Evolutionary conservation across 2,888 invertebrate genomes (phyloP), one percentile per base, ranked within the genome.

Genomic region (Odontomyia ornata): DNA sequence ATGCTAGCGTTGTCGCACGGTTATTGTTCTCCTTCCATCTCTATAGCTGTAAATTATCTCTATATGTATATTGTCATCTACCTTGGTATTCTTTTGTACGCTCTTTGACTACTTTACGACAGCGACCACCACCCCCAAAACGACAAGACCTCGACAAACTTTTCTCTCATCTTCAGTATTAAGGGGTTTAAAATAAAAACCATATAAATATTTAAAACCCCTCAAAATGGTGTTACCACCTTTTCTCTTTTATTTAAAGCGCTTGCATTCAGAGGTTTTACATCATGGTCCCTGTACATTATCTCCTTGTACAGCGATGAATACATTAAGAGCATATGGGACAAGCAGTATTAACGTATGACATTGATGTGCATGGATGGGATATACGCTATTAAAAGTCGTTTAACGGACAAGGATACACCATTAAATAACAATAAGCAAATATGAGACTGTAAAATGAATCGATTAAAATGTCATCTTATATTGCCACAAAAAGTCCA

Each of bases 141-240:
- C 65, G 7, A 47, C 25, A 11, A 30, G 47, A 47, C 11, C 47
- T 69, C 5, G 69, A 43, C 43, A 79, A 77, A 77, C 65, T 77
- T 72, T 75, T 30, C 77, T 77, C 77, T 80, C 77, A 78, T 79
- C 77, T 76, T 9, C 76, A 77, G 76, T 75, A 80, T 78, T 80
- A 80, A 80, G 80, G 80, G 79, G 79, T 80, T 81, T 80, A 81
- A 81, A 81, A 81, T 80, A 80, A 80, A 81, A 80, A 80, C 79
- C 78, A 60, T 52, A 78, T 79, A 79, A 82, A 83, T 82, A 82
- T 82, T 82, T 83, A 81, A 83, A 64, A 47, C 64, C 64, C 75
- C 75, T 75, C 9, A 27, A 43, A 64, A 75, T 75, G 57, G 57
- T 73, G 60, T 60, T 73, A 52, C 75, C 62, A 64, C 75, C 23